A percentile compares a stretch with the other conserved stretches of the same genome.
These are phyloP conservation scores for Chauna torquata DNA, from an alignment of 2,113 vertebrate species.

Conservation along the genomic window DNA sequence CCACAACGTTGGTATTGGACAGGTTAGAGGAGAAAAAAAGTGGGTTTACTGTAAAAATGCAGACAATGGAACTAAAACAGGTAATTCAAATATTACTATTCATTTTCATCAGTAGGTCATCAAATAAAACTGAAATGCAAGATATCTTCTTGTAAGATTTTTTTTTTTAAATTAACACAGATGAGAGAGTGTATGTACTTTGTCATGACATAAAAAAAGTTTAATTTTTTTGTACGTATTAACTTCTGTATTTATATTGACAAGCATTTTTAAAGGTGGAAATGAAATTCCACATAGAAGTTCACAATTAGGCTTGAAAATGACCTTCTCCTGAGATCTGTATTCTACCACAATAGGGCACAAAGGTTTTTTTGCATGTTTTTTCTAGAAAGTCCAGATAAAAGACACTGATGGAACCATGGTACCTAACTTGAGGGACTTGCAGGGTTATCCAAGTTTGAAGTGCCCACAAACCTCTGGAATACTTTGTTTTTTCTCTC, in stretches of 20 bases:
- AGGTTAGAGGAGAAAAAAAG: not conserved
- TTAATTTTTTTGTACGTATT: not conserved
- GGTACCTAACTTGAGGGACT: not conserved
- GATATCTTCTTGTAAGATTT: not conserved
- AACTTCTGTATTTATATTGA: not conserved
- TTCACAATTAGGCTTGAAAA: not conserved
- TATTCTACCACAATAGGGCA: not conserved
- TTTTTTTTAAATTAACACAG: not conserved
- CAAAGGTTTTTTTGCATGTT: not conserved
- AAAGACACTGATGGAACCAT: not conserved
- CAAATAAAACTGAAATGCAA: not conserved
- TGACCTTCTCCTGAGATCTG: not conserved
- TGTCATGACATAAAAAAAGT: not conserved
- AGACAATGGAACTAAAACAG: not conserved
- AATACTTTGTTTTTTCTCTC: not conserved
- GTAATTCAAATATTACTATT: not conserved
- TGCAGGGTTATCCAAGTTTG: not conserved
- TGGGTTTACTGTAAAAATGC: not conserved
- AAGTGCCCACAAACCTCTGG: not conserved
- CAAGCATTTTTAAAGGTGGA: not conserved
- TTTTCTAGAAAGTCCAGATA: not conserved
- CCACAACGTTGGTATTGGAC: not conserved
- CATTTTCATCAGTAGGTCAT: not conserved
- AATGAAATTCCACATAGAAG: not conserved
- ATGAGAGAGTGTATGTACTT: accelerated